Evolutionary conservation across 2,797 vertebrate genomes (phyloP).

Genomic region (Delichon dasypus): DNA sequence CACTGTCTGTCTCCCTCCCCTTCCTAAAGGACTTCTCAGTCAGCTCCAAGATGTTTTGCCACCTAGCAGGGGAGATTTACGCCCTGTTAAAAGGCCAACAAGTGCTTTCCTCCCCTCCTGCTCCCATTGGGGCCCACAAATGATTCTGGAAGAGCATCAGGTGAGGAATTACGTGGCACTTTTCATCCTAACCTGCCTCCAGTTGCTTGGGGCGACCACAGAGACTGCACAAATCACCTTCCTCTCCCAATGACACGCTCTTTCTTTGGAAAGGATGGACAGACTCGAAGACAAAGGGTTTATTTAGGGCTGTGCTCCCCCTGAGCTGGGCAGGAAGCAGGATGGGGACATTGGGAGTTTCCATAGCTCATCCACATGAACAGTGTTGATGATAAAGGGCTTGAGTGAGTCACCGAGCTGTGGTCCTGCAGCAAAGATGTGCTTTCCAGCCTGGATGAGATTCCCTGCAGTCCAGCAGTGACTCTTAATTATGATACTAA

Average conservation of each 20-base stretch:
- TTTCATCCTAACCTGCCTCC: not conserved
- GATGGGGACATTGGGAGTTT: not conserved
- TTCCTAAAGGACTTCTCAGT: not conserved
- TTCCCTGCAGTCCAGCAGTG: not conserved
- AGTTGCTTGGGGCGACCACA: not conserved
- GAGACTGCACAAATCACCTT: not conserved
- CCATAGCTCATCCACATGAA: rapidly evolving
- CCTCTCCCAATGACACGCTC: rapidly evolving
- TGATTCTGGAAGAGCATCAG: conserved; percentile 51
- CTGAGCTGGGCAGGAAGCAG: not conserved
- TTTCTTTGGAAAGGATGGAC: not conserved
- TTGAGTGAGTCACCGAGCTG: not conserved
- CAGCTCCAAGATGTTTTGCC: not conserved
- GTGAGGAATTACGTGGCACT: conserved; percentile 22
- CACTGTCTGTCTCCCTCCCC: not conserved
- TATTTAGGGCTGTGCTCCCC: not conserved
- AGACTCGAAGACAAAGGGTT: not conserved
- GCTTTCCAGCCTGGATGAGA: not conserved
- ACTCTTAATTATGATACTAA: conserved; percentile 1
- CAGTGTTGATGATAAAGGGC: not conserved
- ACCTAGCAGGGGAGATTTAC: not conserved
- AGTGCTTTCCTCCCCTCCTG: not conserved
- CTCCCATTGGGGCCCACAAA: not conserved
- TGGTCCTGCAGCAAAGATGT: not conserved
- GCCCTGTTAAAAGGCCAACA: not conserved